A percentile compares a stretch with the other conserved stretches of the same genome.
Evolutionary conservation across 2,888 invertebrate species (phyloP).

Genomic region (Harpalus rubripes): DNA sequence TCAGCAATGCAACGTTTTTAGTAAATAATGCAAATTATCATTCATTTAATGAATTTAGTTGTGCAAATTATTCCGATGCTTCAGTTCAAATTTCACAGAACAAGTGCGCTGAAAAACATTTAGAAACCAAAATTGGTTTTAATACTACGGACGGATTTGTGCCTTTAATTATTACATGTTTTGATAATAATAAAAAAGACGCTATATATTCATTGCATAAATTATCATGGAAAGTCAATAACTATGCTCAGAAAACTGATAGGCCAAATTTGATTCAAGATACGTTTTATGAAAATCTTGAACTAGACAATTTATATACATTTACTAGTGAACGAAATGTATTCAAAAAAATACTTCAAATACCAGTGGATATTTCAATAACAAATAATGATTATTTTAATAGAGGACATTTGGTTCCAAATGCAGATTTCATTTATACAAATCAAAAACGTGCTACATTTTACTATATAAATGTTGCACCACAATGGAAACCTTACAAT

Average conservation of each 20-base stretch:
- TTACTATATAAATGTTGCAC: slow-evolving; percentile 83
- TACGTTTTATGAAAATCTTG: neutral
- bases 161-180: slow-evolving; percentile 79
- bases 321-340: neutral
- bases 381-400: slow-evolving; percentile 75
- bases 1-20: slow-evolving; percentile 59
- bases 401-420: slow-evolving; percentile 82
- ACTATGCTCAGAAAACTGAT: slow-evolving; percentile 77
- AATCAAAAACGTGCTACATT: slow-evolving; percentile 81
- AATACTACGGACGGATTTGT: slow-evolving; percentile 76
- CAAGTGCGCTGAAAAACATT: slow-evolving; percentile 77
- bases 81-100: slow-evolving; percentile 76
- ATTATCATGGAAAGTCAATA: slow-evolving; percentile 77
- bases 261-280: slow-evolving; percentile 74
- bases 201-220: slow-evolving; percentile 80
- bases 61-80: slow-evolving; percentile 76
- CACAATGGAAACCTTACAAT: slow-evolving; percentile 85
- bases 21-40: neutral
- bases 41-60: slow-evolving; percentile 76
- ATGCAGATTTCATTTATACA: slow-evolving; percentile 82
- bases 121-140: slow-evolving; percentile 80
- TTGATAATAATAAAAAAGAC: slow-evolving; percentile 78
- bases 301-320: slow-evolving; percentile 5
- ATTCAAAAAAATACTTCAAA: neutral
- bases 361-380: neutral